Conservation (phyloP, 2,113 vertebrate genomes). For the Dascyllus trimaculatus region DNA sequence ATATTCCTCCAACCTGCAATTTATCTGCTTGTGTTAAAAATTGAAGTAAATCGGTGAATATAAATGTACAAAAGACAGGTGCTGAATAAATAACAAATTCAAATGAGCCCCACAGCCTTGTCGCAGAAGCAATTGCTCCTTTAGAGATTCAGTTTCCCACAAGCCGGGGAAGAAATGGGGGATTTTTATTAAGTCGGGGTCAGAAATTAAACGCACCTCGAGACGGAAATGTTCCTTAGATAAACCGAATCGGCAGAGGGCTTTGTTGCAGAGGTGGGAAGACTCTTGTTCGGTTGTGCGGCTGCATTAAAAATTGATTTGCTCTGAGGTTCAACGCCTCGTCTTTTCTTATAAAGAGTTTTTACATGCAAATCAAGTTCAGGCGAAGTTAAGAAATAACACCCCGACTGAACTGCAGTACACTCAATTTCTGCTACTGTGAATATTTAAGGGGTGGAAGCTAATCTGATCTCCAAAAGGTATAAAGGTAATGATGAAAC, state of each 20-base stretch:
- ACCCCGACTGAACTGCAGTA: no score
- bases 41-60: not conserved
- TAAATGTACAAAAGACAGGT: not conserved
- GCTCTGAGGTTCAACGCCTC: not conserved
- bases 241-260: no score
- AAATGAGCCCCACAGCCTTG: not conserved
- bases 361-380: not conserved
- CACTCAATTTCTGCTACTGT: no score
- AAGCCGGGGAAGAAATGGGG: not conserved
- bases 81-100: not conserved
- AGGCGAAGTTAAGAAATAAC: no score
- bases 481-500: no score
- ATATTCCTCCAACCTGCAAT: not conserved
- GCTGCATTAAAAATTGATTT: not conserved
- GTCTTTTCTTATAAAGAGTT: not conserved
- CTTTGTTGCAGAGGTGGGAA: not conserved
- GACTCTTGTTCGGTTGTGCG: no score
- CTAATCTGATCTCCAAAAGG: no score
- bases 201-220: not conserved
- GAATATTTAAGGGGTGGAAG: no score
- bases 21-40: not conserved
- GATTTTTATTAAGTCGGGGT: not conserved
- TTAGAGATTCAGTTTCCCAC: not conserved
- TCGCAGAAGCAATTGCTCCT: not conserved
- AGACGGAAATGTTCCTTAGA: no score